phyloP scores from a whole-genome alignment of 2,888 invertebrate species.

The Tethea ocularis region DNA sequence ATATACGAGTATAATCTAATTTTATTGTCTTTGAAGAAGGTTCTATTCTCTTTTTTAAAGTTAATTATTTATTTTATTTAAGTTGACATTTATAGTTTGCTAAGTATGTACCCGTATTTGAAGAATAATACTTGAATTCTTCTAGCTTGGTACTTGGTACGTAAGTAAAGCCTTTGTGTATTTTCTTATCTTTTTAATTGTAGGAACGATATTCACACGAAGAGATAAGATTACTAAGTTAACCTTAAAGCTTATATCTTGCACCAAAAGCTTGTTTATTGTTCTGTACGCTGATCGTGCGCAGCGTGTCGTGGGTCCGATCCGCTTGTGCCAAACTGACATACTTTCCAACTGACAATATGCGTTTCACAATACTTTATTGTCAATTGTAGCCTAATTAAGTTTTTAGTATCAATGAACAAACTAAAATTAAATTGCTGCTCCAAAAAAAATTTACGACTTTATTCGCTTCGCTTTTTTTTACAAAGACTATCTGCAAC shows the following conservation, averaged over 20 bases:
- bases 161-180: too few relatives aligned
- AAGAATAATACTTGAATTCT: too few relatives aligned
- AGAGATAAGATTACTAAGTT: neutral
- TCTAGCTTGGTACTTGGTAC: too few relatives aligned
- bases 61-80: too few relatives aligned
- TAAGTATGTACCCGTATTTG: too few relatives aligned
- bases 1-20: too few relatives aligned
- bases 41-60: too few relatives aligned
- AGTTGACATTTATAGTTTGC: too few relatives aligned
- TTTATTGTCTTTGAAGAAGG: too few relatives aligned
- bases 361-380: conserved; percentile 33
- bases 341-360: conserved; percentile 38
- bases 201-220: too few relatives aligned
- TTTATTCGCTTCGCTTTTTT: neutral
- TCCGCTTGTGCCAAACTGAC: conserved; percentile 32
- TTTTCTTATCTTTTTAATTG: too few relatives aligned
- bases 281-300: neutral
- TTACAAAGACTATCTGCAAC: too few relatives aligned
- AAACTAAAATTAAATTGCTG: neutral
- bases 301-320: conserved; percentile 5
- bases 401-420: neutral
- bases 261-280: neutral
- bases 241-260: neutral
- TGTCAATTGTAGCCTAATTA: conserved; percentile 9
- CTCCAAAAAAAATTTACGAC: neutral